These are phyloP conservation scores for Tragelaphus imberbis DNA, from an alignment of 2,113 vertebrate genomes.

Conservation along the genomic window DNA sequence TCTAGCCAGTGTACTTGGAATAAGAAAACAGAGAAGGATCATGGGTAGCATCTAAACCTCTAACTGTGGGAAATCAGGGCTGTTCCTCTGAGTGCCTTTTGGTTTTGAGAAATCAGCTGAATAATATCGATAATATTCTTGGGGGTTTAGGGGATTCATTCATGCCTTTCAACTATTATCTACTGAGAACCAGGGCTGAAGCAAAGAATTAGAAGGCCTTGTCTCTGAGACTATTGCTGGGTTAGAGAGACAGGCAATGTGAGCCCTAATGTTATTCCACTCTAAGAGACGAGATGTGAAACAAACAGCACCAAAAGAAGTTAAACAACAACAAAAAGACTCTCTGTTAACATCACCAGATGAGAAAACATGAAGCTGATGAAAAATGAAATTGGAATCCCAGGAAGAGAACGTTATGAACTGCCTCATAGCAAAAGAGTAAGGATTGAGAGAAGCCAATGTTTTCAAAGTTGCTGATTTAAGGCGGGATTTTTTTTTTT, in stretches of 20 bases:
- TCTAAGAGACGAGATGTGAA: neutral
- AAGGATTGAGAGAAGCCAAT: neutral
- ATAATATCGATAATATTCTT: neutral
- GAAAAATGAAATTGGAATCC: neutral
- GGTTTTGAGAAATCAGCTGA: neutral
- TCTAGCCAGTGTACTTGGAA: neutral
- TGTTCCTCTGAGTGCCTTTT: neutral
- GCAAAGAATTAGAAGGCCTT: neutral
- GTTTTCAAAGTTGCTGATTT: conserved; percentile 14
- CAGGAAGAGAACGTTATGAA: neutral
- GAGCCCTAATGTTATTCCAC: neutral
- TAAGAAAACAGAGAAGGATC: neutral
- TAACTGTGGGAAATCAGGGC: neutral
- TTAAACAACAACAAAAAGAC: neutral
- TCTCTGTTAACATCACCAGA: conserved; percentile 1
- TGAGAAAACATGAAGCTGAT: conserved; percentile 4
- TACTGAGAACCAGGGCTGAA: neutral
- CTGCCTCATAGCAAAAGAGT: neutral
- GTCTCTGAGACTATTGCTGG: neutral
- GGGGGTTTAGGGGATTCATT: neutral
- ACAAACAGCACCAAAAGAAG: neutral
- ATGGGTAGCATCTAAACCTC: neutral
- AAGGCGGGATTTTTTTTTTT: neutral
- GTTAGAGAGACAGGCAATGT: neutral
- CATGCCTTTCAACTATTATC: neutral